Conservation (phyloP, 1,140 invertebrate genomes). For the Geopemphigus sp. region DNA sequence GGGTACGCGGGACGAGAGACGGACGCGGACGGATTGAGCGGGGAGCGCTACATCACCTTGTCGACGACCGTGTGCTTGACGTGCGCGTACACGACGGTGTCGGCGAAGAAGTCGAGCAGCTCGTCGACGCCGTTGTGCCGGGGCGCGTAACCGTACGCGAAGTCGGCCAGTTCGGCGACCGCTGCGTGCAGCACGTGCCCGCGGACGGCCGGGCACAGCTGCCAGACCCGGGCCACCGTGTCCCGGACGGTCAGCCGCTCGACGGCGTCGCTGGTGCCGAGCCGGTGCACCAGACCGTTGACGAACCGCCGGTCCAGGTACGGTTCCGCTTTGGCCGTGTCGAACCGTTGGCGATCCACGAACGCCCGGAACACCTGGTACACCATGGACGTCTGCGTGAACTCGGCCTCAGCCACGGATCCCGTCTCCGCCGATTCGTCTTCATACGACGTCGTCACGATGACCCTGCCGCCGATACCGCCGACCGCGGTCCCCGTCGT, state of each 20-base stretch:
- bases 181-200: not conserved
- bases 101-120: not conserved
- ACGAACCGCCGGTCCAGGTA: not conserved
- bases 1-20: too few relatives aligned
- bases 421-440: not conserved
- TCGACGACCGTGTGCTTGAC: not conserved
- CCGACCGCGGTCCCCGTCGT: too few relatives aligned
- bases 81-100: not conserved
- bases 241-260: not conserved
- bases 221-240: not conserved
- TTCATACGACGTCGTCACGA: too few relatives aligned
- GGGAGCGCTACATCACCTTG: too few relatives aligned
- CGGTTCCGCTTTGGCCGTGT: not conserved
- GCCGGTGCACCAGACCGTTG: not conserved
- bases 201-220: not conserved
- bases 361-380: not conserved
- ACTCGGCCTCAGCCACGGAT: not conserved
- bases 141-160: not conserved
- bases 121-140: constrained; percentile 12
- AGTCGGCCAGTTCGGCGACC: not conserved
- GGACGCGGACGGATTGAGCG: too few relatives aligned
- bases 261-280: not conserved
- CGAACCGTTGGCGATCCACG: not conserved
- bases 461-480: not conserved
- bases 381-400: not conserved